Percentiles rank a stretch among this genome's conserved stretches.
phyloP scores from a whole-genome alignment of 2,888 invertebrate genomes.

The Anticlea derivata region DNA sequence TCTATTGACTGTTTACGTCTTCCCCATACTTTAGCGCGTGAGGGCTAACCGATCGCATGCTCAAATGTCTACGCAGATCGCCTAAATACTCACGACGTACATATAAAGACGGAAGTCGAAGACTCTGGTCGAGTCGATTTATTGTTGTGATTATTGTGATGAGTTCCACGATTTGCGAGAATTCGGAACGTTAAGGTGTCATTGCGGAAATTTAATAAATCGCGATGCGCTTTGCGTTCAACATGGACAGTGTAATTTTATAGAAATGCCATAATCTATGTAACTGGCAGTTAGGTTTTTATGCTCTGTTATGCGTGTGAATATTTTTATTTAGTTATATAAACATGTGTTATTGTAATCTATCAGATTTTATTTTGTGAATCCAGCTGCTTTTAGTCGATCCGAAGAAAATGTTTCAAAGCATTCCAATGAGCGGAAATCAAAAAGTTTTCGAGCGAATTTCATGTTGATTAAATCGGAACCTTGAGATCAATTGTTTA shows the following conservation, averaged over 20 bases:
- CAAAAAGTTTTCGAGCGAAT: no score
- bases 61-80: not conserved
- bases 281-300: slow-evolving; percentile 7
- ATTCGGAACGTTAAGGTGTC: slow-evolving; percentile 13
- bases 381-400: slow-evolving; percentile 32
- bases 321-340: slow-evolving; percentile 32
- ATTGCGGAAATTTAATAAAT: slow-evolving; percentile 6
- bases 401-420: slow-evolving; percentile 20
- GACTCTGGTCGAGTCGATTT: slow-evolving; percentile 23
- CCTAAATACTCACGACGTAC: not conserved
- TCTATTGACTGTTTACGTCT: no score
- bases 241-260: slow-evolving; percentile 4
- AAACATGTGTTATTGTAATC: slow-evolving; percentile 32
- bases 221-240: slow-evolving; percentile 3
- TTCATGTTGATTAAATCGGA: slow-evolving; percentile 11
- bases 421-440: slow-evolving; percentile 31
- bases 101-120: not conserved
- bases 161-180: slow-evolving; percentile 16
- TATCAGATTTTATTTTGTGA: slow-evolving; percentile 33
- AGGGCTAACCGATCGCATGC: not conserved
- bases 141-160: slow-evolving; percentile 39
- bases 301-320: slow-evolving; percentile 29
- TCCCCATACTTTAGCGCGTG: not conserved
- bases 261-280: slow-evolving; percentile 8
- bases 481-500: slow-evolving; percentile 19